Evolutionary conservation across 2,888 invertebrate species (phyloP), one percentile per base, ranked within the genome.

Genomic region (Euclidia mi): DNA sequence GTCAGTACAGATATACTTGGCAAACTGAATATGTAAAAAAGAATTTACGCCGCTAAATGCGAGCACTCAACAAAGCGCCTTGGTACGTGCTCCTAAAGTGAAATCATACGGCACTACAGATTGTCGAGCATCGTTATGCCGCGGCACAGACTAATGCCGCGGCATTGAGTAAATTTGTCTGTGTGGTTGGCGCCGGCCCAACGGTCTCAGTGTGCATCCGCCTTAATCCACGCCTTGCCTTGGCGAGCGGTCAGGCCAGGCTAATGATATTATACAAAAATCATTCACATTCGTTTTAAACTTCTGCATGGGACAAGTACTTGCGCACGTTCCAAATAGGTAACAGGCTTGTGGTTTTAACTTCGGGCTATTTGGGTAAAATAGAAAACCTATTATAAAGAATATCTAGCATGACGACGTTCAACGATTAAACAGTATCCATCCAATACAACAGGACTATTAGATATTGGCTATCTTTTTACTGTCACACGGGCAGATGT

Each of bases 231-330:
- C 48, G 31, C 48, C 20, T 10, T 20, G 12, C 3, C 7, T 56
- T 74, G 75, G 71, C 71, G 32, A 4, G n/a, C 12, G 37, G 71
- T 75, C 71, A 74, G 74, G 45, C 48, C 45, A 38, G 51, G 49
- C 64, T 65, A 72, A 69, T 70, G 51, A 61, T 72, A 72, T 70
- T 69, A 69, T 60, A 64, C 52, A 72, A 71, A 69, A 70, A 70
- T 64, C 60, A 51, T 57, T 69, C 38, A 60, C 69, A 72, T 64
- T 68, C 48, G 56, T 64, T 60, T 51, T 31, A 70, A 60, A 52
- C 34, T 72, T 40, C 41, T 41, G 42, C 1, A 15, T 11, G 2
- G 12, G 28, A 49, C 41, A 35, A 42, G 41, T 11, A 17, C 29
- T 25, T 25, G 20, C 4, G 20, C 20, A 25, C 20, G 20, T 25